A percentile compares a stretch with the other conserved stretches of the same genome.
These are phyloP conservation scores for Tragulus kanchil DNA, from an alignment of 2,113 vertebrate species.

Conservation along the genomic window DNA sequence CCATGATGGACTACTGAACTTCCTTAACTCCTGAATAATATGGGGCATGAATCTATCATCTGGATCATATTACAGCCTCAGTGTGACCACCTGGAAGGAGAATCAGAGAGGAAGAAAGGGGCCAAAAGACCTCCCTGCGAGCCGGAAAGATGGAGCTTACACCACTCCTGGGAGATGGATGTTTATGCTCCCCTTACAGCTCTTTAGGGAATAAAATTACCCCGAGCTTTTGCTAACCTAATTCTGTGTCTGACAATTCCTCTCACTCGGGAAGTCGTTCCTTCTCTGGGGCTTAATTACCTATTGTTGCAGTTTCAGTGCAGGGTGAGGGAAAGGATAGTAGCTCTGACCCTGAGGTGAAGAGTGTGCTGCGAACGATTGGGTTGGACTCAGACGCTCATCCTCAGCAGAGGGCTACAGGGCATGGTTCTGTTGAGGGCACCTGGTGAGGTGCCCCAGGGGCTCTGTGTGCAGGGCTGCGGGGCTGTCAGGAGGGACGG, in stretches of 20 bases:
- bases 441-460: background rate
- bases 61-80: background rate
- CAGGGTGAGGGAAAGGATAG: constrained; percentile 44
- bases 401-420: fast-evolving
- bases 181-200: background rate
- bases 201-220: constrained; percentile 72
- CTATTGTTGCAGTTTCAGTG: constrained; percentile 44
- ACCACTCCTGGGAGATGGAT: constrained; percentile 48
- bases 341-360: constrained; percentile 6
- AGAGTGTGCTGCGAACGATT: background rate
- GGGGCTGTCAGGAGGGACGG: fast-evolving
- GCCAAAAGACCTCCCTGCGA: background rate
- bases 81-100: background rate
- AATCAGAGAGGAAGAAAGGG: background rate
- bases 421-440: background rate
- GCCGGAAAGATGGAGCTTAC: background rate
- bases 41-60: background rate
- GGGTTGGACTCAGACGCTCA: too few relatives aligned
- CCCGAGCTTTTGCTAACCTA: constrained; percentile 46
- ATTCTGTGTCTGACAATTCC: constrained; percentile 75
- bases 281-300: constrained; percentile 72
- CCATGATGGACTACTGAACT: background rate
- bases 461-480: background rate
- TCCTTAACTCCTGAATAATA: background rate
- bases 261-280: constrained; percentile 49